Base-by-base conservation (phyloP, 1,140 invertebrate species). In the Cepaea nemoralis region DNA sequence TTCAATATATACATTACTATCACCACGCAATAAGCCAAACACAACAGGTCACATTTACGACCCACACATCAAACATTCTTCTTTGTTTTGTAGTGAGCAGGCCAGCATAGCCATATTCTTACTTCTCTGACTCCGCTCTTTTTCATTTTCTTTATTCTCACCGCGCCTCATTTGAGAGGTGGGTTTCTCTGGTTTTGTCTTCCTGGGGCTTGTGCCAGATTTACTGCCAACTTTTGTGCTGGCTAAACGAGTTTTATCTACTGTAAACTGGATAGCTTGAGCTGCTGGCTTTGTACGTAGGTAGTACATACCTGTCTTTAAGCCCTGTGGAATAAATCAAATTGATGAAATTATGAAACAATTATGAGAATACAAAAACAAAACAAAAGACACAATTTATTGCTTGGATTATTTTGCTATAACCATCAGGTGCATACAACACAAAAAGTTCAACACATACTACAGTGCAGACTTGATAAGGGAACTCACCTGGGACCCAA, bases 261-360 rank as follows among this genome's bases (percentile, higher is more conserved):
- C 97, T 22, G 98, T 99, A 90, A 99, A 99, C 90, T 99, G 97
- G 87, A 99, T 97, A 12, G 98, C 96, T 89, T 97, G 95, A 1
- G 96, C 97, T 10, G 98, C 98, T 14, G 98, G 97, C 88, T 98
- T 99, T 0, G 97, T 99, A 40, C 98, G 93, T 80, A 99, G 93
- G 91, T 99, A 99, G 91, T 99, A 99, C 97, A 99, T 99, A 50
- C 98, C 98, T 40, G 98, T 99, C 92, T 99, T 99, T 22, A 99
- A 93, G 12, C 98, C 96, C 95, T 95, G 85, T 55, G 50, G 50
- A 24, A 19, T n/a, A n/a, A n/a, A n/a, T n/a, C n/a, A n/a, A n/a
- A n/a, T n/a, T n/a, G n/a, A n/a, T n/a, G n/a, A n/a, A n/a, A n/a
- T n/a, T n/a, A n/a, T n/a, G n/a, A n/a, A n/a, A n/a, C n/a, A n/a